A percentile compares a stretch with the other conserved stretches of the same genome.
Conservation (phyloP, 2,888 invertebrate species). For the Phyto melanocephala region DNA sequence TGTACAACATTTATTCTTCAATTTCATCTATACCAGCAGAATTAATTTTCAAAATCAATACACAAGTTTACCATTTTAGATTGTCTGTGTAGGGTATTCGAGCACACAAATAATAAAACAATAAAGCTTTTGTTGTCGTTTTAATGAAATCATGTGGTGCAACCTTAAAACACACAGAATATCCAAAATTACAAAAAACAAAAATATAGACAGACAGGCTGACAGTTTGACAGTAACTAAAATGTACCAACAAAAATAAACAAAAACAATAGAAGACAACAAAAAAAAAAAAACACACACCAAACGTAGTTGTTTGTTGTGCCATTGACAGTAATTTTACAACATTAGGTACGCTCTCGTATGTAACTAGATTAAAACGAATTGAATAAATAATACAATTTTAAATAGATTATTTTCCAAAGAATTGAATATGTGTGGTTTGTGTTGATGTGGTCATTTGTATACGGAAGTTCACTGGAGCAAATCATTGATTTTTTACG, state of each 20-base stretch:
- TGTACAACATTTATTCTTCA: too few relatives aligned
- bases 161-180: conserved; percentile 41
- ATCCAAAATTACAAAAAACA: not conserved
- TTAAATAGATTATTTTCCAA: conserved; percentile 42
- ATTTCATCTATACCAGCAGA: too few relatives aligned
- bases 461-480: conserved; percentile 43
- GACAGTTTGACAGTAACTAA: conserved; percentile 55
- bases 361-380: conserved; percentile 2
- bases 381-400: not conserved
- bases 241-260: conserved; percentile 35
- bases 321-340: conserved; percentile 58
- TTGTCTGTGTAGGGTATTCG: conserved; percentile 17
- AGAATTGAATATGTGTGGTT: not conserved
- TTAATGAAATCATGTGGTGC: conserved; percentile 63
- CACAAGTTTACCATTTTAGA: too few relatives aligned
- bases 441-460: not conserved
- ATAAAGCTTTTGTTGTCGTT: conserved; percentile 21
- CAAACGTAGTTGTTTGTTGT: conserved; percentile 28
- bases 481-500: conserved; percentile 9
- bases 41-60: too few relatives aligned
- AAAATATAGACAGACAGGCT: not conserved
- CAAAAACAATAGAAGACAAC: conserved; percentile 15
- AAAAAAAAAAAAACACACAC: too few relatives aligned
- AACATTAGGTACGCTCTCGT: conserved; percentile 7
- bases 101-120: not conserved